These are phyloP conservation scores for Enteromius unitaeniatus DNA, from an alignment of 2,797 vertebrate genomes.

Conservation along the genomic window DNA sequence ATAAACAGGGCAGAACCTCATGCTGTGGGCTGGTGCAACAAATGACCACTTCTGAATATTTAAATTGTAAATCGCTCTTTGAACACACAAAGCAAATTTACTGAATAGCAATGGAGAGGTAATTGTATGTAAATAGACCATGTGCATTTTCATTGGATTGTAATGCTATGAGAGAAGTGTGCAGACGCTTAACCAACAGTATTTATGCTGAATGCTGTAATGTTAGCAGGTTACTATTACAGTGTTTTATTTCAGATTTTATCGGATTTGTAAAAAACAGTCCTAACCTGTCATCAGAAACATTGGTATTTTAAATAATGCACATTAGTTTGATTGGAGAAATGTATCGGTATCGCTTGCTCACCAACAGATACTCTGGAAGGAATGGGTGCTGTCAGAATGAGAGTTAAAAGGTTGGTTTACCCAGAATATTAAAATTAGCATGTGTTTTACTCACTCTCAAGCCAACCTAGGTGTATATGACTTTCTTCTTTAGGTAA, in stretches of 20 bases:
- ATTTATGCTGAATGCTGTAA: background rate
- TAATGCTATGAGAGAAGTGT: background rate
- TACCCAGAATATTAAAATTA: too few species aligned
- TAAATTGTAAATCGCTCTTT: background rate
- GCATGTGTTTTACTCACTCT: too few species aligned
- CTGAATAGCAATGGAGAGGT: conserved; percentile 8
- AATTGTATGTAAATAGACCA: conserved; percentile 17
- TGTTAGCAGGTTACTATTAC: background rate
- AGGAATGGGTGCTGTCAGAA: background rate
- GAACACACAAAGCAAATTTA: background rate
- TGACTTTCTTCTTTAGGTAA: too few species aligned
- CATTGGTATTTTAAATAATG: background rate
- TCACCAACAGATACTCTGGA: background rate
- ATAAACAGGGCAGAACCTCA: conserved; percentile 60
- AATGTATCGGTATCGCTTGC: background rate
- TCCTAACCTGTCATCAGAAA: background rate
- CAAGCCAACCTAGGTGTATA: too few species aligned
- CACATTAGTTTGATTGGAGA: background rate
- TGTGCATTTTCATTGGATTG: background rate
- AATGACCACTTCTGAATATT: background rate
- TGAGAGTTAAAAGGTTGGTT: background rate
- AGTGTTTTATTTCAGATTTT: background rate
- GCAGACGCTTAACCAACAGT: background rate
- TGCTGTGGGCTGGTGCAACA: conserved; percentile 34
- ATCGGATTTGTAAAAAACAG: background rate